These are phyloP conservation scores for Canis aureus DNA, from an alignment of 2,113 vertebrate genomes.

Conservation along the genomic window DNA sequence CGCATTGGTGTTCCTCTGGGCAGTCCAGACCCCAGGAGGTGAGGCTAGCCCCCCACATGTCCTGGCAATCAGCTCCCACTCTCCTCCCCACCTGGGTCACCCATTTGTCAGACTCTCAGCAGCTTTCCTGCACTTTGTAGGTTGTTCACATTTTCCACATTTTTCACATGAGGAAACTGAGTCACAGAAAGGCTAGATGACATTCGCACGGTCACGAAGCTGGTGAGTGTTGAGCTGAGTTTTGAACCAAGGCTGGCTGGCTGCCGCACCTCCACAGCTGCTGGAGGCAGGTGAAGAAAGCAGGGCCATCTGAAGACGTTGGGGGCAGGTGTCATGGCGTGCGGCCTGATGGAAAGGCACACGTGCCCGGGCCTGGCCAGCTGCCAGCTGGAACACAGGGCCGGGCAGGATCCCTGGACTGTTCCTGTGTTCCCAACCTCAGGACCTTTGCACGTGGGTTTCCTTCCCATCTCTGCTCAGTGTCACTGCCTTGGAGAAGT, in stretches of 20 bases:
- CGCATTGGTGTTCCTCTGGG: accelerated
- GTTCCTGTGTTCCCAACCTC: accelerated
- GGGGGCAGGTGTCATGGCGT: neutral
- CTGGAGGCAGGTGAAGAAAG: neutral
- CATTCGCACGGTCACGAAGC: neutral
- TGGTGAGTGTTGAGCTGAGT: neutral
- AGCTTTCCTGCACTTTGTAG: neutral
- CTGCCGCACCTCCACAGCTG: neutral
- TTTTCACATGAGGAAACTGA: neutral
- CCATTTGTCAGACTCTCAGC: accelerated
- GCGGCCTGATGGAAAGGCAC: accelerated
- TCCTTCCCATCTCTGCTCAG: accelerated
- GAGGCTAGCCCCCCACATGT: accelerated
- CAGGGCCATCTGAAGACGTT: accelerated
- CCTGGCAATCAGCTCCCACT: accelerated
- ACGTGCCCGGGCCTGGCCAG: neutral
- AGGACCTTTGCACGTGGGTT: accelerated
- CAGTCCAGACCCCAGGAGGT: accelerated
- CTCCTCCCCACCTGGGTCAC: neutral
- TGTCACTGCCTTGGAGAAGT: neutral
- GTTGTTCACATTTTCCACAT: accelerated
- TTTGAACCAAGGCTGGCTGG: neutral
- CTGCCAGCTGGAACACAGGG: too few species aligned
- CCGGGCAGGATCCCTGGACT: too few species aligned
- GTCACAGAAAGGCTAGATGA: neutral